Evolutionary conservation across 2,113 vertebrate species (phyloP).

Genomic region (Conger conger): DNA sequence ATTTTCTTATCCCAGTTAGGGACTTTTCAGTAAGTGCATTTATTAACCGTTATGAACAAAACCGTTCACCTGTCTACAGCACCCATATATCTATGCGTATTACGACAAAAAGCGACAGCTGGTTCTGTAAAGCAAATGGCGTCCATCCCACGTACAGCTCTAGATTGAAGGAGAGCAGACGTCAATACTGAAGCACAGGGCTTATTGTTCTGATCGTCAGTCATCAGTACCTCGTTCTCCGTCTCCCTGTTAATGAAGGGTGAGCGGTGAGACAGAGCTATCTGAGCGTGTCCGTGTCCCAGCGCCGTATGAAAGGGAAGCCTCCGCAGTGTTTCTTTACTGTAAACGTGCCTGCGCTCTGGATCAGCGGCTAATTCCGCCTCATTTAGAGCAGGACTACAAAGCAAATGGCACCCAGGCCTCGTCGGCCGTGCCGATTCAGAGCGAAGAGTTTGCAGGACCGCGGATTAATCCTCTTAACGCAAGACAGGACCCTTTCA

Average conservation of each 20-base stretch:
- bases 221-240: not conserved
- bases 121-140: not conserved
- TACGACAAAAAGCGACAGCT: not conserved
- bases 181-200: not conserved
- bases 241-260: not conserved
- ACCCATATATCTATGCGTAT: not conserved
- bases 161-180: not conserved
- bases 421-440: not conserved
- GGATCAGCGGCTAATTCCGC: slow-evolving; percentile 15
- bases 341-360: not conserved
- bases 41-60: not conserved
- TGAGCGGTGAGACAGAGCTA: not conserved
- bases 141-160: not conserved
- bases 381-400: not conserved
- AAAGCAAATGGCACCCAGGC: not conserved
- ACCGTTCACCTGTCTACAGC: not conserved
- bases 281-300: not conserved
- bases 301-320: not conserved
- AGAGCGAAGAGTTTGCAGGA: not conserved
- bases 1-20: not conserved
- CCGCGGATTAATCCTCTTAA: not conserved
- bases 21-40: not conserved
- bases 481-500: not conserved
- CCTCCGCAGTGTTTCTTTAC: not conserved
- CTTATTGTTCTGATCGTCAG: not conserved